phyloP scores from a whole-genome alignment of 2,113 vertebrate species.

The Cathartes aura region DNA sequence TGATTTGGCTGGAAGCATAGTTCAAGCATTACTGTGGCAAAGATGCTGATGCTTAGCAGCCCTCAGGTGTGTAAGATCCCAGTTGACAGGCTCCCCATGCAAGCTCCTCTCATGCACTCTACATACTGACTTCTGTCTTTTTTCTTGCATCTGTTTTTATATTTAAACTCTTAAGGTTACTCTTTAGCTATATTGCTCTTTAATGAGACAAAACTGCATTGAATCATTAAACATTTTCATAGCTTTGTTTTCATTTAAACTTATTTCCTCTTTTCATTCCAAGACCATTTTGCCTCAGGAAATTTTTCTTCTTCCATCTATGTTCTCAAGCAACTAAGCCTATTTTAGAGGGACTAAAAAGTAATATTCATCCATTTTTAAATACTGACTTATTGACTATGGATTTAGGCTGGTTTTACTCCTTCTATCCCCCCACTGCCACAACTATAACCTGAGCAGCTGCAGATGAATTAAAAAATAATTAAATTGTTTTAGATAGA shows the following conservation, averaged over 20 bases:
- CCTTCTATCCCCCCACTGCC: not conserved
- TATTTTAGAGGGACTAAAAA: not conserved
- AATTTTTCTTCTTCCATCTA: not conserved
- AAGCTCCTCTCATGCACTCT: not conserved
- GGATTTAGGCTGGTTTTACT: slow-evolving; percentile 4
- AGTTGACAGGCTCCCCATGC: not conserved
- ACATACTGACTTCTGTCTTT: not conserved
- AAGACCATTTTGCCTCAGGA: slow-evolving; percentile 35
- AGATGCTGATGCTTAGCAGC: not conserved
- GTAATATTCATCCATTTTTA: slow-evolving; percentile 52
- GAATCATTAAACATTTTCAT: not conserved
- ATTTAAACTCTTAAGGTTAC: not conserved
- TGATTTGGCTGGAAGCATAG: not conserved
- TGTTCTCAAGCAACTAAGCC: not conserved
- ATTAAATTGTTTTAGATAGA: slow-evolving; percentile 22
- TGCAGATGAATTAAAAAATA: slow-evolving; percentile 66
- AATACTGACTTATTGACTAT: slow-evolving; percentile 29
- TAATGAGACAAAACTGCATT: not conserved
- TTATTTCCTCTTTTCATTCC: slow-evolving; percentile 31
- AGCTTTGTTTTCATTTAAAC: slow-evolving; percentile 15
- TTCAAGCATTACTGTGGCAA: not conserved
- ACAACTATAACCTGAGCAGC: slow-evolving; percentile 34
- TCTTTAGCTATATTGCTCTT: not conserved
- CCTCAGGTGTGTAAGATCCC: not conserved
- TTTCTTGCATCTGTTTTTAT: not conserved